Base-by-base conservation (phyloP, 2,888 invertebrate genomes). In the Macroteleia sp. region DNA sequence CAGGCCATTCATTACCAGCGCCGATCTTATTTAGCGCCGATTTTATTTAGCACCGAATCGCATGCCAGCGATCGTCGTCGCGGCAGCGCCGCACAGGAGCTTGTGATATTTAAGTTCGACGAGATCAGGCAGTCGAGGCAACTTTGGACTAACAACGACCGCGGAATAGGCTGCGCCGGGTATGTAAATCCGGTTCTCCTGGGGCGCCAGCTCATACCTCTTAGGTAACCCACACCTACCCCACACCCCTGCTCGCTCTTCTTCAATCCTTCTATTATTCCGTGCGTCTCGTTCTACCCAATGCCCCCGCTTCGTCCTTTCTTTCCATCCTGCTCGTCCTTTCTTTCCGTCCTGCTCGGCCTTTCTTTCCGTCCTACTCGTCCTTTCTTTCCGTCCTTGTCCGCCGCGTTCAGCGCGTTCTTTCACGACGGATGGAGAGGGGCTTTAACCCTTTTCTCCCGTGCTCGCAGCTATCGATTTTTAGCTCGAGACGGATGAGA, bases 391-490 rank as follows among this genome's bases (percentile, higher is more conserved):
- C n/a, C n/a, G n/a, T n/a, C n/a, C n/a, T n/a, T n/a, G n/a, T n/a
- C n/a, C n/a, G n/a, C n/a, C n/a, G n/a, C n/a, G n/a, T n/a, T n/a
- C n/a, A n/a, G n/a, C n/a, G n/a, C n/a, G n/a, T n/a, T n/a, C n/a
- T n/a, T n/a, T n/a, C 56, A 36, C 77, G 48, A 59, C 82, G 77
- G 80, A 81, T 83, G 85, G n/a, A n/a, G 82, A 84, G 86, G 84
- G 86, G 86, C 88, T 90, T 88, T 90, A 90, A 90, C 90, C 90
- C 90, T 90, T 90, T 89, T 88, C 69, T 57, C 86, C 86, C 87
- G 86, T 74, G 82, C 82, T 81, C 81, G 78, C 84, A 83, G 86
- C 86, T 90, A 90, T 90, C 89, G 90, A 89, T 89, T 89, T 88
- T 86, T 87, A 88, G 88, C 89, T 84, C 86, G 86, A 89, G 90